Evolutionary conservation across 2,888 invertebrate genomes (phyloP).

Genomic region (Bugula neritina): DNA sequence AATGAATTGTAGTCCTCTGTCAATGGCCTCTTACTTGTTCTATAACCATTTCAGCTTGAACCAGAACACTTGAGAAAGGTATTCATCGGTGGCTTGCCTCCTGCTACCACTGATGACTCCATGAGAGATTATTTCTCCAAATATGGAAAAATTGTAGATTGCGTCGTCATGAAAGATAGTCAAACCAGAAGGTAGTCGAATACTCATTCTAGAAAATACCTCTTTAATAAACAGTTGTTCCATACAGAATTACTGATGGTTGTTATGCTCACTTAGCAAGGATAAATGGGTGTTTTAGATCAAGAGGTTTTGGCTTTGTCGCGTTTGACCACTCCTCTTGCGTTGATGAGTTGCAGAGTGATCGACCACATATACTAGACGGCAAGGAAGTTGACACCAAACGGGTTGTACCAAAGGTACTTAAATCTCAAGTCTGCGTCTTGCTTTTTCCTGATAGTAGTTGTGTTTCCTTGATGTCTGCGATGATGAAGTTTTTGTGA

Average conservation of each 20-base stretch:
- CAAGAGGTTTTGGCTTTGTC: constrained; percentile 95
- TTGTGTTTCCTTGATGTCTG: no score
- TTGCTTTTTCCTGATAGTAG: no score
- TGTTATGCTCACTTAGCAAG: no score
- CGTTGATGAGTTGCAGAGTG: constrained; percentile 87
- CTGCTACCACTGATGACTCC: constrained; percentile 86
- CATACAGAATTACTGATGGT: no score
- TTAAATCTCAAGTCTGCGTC: no score
- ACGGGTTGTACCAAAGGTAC: constrained; percentile 75
- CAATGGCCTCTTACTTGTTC: no score
- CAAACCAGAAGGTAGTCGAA: constrained; percentile 38
- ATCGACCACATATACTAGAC: constrained; percentile 82
- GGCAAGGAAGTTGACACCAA: constrained; percentile 93
- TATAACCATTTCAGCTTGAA: constrained; percentile 30
- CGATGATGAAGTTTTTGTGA: no score
- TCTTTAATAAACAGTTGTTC: no score
- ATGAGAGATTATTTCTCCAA: constrained; percentile 87
- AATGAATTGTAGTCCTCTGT: no score
- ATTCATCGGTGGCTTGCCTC: constrained; percentile 93
- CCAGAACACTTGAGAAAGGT: constrained; percentile 68
- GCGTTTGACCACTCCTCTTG: constrained; percentile 86
- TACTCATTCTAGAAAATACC: no score
- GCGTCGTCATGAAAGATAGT: constrained; percentile 47
- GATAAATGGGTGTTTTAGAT: constrained; percentile 61
- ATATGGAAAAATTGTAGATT: constrained; percentile 73